Percentiles rank a stretch among this genome's conserved stretches.
Conservation (phyloP, 2,888 invertebrate species). For the Adelphocoris suturalis region DNA sequence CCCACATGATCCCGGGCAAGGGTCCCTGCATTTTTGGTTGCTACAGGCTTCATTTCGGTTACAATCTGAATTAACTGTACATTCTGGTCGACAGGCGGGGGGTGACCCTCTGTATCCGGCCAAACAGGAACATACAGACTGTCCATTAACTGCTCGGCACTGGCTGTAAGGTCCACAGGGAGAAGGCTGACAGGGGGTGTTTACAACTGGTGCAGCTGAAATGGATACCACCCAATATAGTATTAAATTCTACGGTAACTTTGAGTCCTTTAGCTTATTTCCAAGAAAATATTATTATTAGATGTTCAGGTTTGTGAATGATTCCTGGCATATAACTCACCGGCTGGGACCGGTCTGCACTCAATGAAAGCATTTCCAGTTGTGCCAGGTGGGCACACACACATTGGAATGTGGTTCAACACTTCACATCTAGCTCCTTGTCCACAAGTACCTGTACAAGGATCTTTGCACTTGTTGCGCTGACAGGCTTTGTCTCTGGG, state of each 20-base stretch:
- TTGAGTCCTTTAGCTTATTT: neutral
- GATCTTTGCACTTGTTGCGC: constrained; percentile 87
- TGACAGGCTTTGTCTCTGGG: constrained; percentile 85
- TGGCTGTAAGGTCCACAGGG: constrained; percentile 91
- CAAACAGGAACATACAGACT: constrained; percentile 87
- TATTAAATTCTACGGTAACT: too few relatives aligned
- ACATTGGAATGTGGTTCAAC: constrained; percentile 85
- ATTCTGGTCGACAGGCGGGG: constrained; percentile 90
- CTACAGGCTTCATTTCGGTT: constrained; percentile 88
- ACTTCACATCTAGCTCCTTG: constrained; percentile 87
- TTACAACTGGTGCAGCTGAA: constrained; percentile 69
- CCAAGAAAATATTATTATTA: neutral
- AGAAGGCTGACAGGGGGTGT: constrained; percentile 85
- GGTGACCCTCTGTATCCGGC: constrained; percentile 88
- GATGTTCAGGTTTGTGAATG: neutral
- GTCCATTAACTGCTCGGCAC: constrained; percentile 83
- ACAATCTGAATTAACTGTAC: constrained; percentile 90
- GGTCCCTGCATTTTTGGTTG: constrained; percentile 89
- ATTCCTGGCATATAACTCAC: constrained; percentile 28
- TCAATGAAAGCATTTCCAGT: constrained; percentile 86
- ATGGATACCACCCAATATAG: neutral
- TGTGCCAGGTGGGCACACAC: constrained; percentile 84
- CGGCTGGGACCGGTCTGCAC: constrained; percentile 83
- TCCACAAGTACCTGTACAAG: constrained; percentile 90
- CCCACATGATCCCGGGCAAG: constrained; percentile 90